phyloP scores from a whole-genome alignment of 2,113 vertebrate species.

The Myiozetetes cayanensis region DNA sequence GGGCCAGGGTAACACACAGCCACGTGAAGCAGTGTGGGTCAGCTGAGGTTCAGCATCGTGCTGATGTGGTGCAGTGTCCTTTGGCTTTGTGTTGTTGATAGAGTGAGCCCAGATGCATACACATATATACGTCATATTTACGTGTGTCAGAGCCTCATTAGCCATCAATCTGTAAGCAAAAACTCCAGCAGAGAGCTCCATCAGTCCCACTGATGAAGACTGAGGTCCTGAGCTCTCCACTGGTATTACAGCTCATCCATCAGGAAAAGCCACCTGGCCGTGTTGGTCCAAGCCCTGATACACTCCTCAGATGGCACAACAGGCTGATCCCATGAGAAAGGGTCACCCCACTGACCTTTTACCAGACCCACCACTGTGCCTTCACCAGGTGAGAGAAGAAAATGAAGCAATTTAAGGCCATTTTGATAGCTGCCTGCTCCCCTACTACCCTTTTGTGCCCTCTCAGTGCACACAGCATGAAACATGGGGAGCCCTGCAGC shows the following conservation, averaged over 20 bases:
- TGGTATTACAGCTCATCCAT: background rate
- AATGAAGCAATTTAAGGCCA: rapidly evolving
- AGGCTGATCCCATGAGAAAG: rapidly evolving
- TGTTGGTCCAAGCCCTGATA: background rate
- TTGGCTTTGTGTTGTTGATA: background rate
- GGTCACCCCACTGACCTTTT: rapidly evolving
- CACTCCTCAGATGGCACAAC: rapidly evolving
- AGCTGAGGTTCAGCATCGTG: background rate
- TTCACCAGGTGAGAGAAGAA: background rate
- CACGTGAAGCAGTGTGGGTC: rapidly evolving
- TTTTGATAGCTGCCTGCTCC: background rate
- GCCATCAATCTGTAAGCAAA: background rate
- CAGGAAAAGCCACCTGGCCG: background rate
- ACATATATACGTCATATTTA: rapidly evolving
- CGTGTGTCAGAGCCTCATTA: background rate
- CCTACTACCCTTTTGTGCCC: background rate
- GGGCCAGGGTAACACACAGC: too few species aligned
- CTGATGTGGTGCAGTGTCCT: background rate
- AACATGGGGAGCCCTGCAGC: background rate
- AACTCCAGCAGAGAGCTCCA: background rate
- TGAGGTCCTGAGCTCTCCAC: background rate
- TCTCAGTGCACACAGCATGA: rapidly evolving
- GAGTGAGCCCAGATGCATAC: background rate
- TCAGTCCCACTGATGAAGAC: background rate
- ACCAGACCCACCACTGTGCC: background rate